Percentiles rank a stretch among this genome's conserved stretches.
Conservation (phyloP, 92 coral and sea anemone genomes). For the Nematostella vectensis region DNA sequence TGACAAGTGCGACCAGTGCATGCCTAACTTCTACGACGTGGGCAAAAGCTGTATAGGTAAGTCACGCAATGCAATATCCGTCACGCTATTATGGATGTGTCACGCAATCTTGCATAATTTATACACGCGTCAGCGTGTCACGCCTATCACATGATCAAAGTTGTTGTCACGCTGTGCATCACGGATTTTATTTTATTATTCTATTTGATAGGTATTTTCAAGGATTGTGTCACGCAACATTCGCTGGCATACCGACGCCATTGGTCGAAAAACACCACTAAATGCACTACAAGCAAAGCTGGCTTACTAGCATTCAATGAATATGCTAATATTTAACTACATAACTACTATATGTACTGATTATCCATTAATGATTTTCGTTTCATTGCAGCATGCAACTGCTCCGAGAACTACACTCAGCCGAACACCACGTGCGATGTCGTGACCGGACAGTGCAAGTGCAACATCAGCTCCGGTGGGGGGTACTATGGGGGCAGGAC, state of each 20-base stretch:
- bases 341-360: not conserved
- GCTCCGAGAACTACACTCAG: conserved; percentile 60
- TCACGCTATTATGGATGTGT: not conserved
- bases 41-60: conserved; percentile 55
- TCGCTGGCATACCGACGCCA: too few species aligned
- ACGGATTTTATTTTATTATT: too few species aligned
- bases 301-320: too few species aligned
- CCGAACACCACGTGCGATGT: conserved; percentile 59
- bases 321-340: too few species aligned
- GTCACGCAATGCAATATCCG: not conserved
- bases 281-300: too few species aligned
- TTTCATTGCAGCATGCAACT: conserved; percentile 60
- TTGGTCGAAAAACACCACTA: too few species aligned
- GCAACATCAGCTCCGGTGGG: conserved; percentile 60
- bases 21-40: conserved; percentile 57
- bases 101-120: not conserved
- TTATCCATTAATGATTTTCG: not conserved
- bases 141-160: too few species aligned
- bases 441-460: conserved; percentile 69
- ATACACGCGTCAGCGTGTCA: too few species aligned
- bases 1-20: conserved; percentile 64
- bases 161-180: too few species aligned
- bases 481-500: conserved; percentile 83
- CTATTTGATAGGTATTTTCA: too few species aligned
- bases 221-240: too few species aligned